A percentile compares a stretch with the other conserved stretches of the same genome.
phyloP scores from a whole-genome alignment of 1,140 invertebrate genomes.

The Caerostris extrusa region DNA sequence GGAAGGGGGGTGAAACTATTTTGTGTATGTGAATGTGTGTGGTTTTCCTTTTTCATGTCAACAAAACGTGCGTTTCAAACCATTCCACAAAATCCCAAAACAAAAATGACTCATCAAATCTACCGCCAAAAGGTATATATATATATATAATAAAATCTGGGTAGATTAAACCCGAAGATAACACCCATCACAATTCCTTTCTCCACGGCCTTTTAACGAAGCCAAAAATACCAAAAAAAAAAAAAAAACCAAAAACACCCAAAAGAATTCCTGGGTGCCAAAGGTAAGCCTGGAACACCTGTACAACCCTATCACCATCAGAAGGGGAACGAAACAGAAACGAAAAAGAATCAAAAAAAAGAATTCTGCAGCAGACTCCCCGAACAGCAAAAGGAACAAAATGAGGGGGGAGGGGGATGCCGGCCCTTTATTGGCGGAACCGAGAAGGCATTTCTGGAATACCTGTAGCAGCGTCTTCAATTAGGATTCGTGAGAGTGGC shows the following conservation, averaged over 20 bases:
- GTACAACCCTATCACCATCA: constrained; percentile 23
- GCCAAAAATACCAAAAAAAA: background rate
- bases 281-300: constrained; percentile 33
- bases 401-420: background rate
- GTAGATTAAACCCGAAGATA: background rate
- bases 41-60: too few relatives aligned
- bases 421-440: constrained; percentile 25
- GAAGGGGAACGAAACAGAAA: background rate
- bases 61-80: too few relatives aligned
- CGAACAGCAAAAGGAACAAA: constrained; percentile 23
- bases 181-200: background rate
- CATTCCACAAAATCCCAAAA: background rate
- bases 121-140: background rate
- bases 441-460: constrained; percentile 25
- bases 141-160: background rate
- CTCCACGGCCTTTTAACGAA: background rate
- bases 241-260: background rate
- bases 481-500: constrained; percentile 12
- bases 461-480: constrained; percentile 38
- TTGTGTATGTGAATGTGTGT: too few relatives aligned
- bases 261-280: constrained; percentile 10
- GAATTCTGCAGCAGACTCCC: background rate
- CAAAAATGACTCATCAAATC: background rate
- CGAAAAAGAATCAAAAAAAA: background rate
- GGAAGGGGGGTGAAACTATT: too few relatives aligned